Evolutionary conservation across 2,888 invertebrate genomes (phyloP), one percentile per base, ranked within the genome.

Genomic region (Drosophila fungiperda): DNA sequence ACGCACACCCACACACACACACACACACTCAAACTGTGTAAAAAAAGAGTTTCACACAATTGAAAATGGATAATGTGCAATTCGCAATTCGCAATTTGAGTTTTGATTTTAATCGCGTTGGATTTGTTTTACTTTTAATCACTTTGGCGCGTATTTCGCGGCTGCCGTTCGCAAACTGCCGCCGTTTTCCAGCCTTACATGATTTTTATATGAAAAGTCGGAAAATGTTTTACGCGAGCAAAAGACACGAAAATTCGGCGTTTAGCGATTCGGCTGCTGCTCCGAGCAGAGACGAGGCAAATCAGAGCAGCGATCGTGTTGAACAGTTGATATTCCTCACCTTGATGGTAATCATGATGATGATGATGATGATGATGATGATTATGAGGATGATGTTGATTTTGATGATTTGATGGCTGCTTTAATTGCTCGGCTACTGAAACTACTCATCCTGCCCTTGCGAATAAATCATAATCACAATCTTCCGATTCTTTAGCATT

Each of bases 141-240:
- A 68, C 50, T 80, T 78, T 80, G 82, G 61, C 80, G 80, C 81
- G 83, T 80, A 67, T 70, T 72, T 82, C 82, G 85, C 87, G 83
- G 80, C 83, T 88, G 89, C 87, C 91, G 87, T 83, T 91, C 68
- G 87, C 89, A 85, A 91, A 92, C 92, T 92, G 92, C 92, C 92
- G 91, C 91, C 89, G 83, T 79, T 88, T 92, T 92, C 90, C 91
- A 92, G 91, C 83, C 75, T 91, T 89, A 91, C 89, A 89, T 84
- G 86, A 91, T 91, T 91, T 92, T 91, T 92, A 92, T 92, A 90
- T 91, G 80, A 89, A 91, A 90, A 82, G 63, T 89, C 73, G 69
- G 68, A 61, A 71, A 82, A 85, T 69, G 50, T 75, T 76, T 76
- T 75, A 78, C 74, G 71, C 65, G 52, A n/a, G 70, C 72, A 66